These are phyloP conservation scores for Lates calcarifer DNA, from an alignment of 2,113 vertebrate species.

Conservation along the genomic window DNA sequence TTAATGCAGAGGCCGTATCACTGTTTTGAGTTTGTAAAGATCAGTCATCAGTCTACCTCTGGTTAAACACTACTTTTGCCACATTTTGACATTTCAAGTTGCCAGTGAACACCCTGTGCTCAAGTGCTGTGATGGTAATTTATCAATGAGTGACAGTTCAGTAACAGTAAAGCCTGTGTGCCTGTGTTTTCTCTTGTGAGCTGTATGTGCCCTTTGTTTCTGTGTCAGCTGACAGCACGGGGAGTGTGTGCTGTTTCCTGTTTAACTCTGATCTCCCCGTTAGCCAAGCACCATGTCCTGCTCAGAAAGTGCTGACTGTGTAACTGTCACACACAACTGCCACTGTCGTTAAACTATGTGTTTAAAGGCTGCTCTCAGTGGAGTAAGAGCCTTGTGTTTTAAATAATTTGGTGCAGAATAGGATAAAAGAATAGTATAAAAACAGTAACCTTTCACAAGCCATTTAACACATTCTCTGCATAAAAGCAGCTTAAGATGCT, in stretches of 20 bases:
- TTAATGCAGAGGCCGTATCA: neutral
- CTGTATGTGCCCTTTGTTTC: constrained; percentile 50
- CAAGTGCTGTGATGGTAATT: neutral
- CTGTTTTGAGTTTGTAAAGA: neutral
- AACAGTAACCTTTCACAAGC: neutral
- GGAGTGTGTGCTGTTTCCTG: constrained; percentile 65
- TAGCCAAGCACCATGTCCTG: constrained; percentile 51
- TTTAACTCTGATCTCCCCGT: constrained; percentile 43
- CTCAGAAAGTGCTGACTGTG: constrained; percentile 73
- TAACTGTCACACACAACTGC: constrained; percentile 22
- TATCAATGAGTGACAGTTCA: constrained; percentile 6
- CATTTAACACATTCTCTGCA: neutral
- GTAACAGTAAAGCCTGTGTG: constrained; percentile 25
- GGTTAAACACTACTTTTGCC: neutral
- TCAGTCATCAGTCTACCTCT: neutral
- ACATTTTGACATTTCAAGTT: neutral
- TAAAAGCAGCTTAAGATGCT: neutral
- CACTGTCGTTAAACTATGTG: neutral
- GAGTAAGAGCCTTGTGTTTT: neutral
- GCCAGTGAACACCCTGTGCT: neutral
- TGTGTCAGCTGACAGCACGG: constrained; percentile 74
- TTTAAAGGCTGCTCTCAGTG: neutral
- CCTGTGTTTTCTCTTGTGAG: constrained; percentile 9
- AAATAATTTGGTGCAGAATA: neutral
- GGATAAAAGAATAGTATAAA: neutral